Conservation (phyloP, 2,113 vertebrate species). For the Polyodon spathula region DNA sequence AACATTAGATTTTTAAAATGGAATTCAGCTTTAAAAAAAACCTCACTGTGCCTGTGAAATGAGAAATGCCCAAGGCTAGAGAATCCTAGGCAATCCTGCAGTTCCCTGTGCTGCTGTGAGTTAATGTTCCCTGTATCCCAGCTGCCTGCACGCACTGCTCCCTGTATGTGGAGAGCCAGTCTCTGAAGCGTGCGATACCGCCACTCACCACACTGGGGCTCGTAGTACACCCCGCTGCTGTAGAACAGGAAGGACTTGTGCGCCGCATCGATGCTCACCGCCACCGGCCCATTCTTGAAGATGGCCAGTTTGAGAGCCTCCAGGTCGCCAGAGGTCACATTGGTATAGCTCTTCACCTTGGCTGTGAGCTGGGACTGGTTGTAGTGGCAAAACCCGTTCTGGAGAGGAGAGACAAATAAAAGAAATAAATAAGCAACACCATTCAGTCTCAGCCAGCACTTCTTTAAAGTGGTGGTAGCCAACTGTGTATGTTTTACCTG, state of each 20-base stretch:
- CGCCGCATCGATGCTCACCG: slow-evolving; percentile 51
- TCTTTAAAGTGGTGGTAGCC: too few species aligned
- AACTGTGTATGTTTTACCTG: too few species aligned
- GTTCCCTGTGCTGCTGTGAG: not conserved
- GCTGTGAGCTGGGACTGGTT: slow-evolving; percentile 52
- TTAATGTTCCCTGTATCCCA: not conserved
- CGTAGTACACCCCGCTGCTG: slow-evolving; percentile 57
- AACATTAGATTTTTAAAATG: too few species aligned
- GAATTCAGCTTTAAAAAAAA: too few species aligned
- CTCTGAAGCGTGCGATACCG: not conserved
- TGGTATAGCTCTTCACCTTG: slow-evolving; percentile 59
- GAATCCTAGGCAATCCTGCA: not conserved
- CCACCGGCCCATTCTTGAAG: slow-evolving; percentile 53
- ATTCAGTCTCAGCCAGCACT: too few species aligned
- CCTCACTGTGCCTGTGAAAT: too few species aligned
- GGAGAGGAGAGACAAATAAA: slow-evolving; percentile 9
- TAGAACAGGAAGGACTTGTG: slow-evolving; percentile 59
- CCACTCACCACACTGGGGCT: slow-evolving; percentile 58
- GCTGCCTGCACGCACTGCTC: not conserved
- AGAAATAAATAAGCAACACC: too few species aligned
- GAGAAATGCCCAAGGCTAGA: not conserved
- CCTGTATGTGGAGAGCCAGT: not conserved
- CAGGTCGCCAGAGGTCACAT: slow-evolving; percentile 54
- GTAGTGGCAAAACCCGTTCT: slow-evolving; percentile 65
- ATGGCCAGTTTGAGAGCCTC: slow-evolving; percentile 54